Evolutionary conservation across 1,140 invertebrate genomes (phyloP), one percentile per base, ranked within the genome.

Genomic region (Apis dorsata): DNA sequence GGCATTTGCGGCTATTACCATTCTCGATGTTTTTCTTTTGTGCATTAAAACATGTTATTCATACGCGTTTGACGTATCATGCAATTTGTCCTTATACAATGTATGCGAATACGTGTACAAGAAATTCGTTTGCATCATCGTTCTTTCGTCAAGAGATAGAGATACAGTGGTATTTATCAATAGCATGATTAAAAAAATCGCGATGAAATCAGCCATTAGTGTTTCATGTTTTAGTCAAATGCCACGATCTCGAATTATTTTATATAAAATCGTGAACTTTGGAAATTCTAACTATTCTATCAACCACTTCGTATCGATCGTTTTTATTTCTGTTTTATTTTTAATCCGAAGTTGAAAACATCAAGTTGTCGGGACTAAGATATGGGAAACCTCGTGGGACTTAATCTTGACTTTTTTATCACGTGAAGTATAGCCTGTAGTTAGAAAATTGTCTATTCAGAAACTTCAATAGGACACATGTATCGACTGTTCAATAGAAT

Each of bases 51-150:
- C 17, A 10, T 10, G 34, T 21, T 66, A 66, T 44, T 21, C 19
- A 0, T 44, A 1, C 11, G 17, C 17, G 2, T 44, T 66, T 13
- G 17, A 44, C 19, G 17, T 44, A 5, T 44, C 17, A 10, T 66
- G 15, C 17, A 28, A 66, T 44, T 44, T 66, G 10, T 10, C n/a
- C 19, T 24, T 44, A 17, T 9, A 44, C 13, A 19, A 44, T 19
- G 28, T 21, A 9, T 17, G 65, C 34, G 28, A 34, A 17, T 66
- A 17, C 0, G 17, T 19, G 65, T 66, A 34, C 28, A 66, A 66
- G 65, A 66, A 66, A 66, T 44, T 66, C 65, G 28, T 66, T 66
- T 66, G 65, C 65, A 34, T 66, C n/a, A 72, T 63, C 73, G 73
- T 24, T 75, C 60, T 49, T 63, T 2, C 19, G n/a, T 44, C 11